Evolutionary conservation across 2,888 invertebrate species (phyloP), one percentile per base, ranked within the genome.

Genomic region (Minunthozetes semirufus): DNA sequence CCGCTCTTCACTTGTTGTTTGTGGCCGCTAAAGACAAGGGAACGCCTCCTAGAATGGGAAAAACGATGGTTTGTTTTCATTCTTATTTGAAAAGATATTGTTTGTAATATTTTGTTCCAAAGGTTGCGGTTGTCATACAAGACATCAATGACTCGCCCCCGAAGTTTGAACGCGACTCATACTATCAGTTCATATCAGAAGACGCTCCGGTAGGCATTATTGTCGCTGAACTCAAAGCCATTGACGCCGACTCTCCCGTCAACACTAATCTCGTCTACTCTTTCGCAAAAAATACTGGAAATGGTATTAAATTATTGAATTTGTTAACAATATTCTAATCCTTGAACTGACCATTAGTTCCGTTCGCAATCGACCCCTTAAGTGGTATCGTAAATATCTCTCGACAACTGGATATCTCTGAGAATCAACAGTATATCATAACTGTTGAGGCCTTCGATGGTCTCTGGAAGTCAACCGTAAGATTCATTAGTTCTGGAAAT

Each of bases 351-450:
- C 11, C 1, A 42, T 42, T 42, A 90, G 93, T 93, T n/a, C 94
- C 94, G 5, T 93, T 94, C 83, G 93, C 91, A 4, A 91, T 94
- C 29, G 93, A 93, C 84, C 92, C 93, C 82, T 86, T 89, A 76
- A 90, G 92, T 0, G 94, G 94, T 5, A 90, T 91, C 0, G 92
- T 94, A 68, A 92, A 92, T 1, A 91, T 94, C 0, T 77, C 78
- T 0, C 74, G 80, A 72, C 78, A 78, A 27, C 53, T 80, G 61
- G 80, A 80, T 61, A 79, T 80, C 8, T 79, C 80, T 1, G 80
- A 80, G 71, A 78, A 76, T 50, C 76, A 79, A 71, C 80, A 81
- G 68, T 80, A 80, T 72, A 77, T 79, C 27, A 77, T 80, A 22
- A 79, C 78, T 17, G 77, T 80, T 9, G 78, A 80, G 59, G 80